Conservation (phyloP, 1,140 invertebrate genomes). For the Helicoverpa zea region DNA sequence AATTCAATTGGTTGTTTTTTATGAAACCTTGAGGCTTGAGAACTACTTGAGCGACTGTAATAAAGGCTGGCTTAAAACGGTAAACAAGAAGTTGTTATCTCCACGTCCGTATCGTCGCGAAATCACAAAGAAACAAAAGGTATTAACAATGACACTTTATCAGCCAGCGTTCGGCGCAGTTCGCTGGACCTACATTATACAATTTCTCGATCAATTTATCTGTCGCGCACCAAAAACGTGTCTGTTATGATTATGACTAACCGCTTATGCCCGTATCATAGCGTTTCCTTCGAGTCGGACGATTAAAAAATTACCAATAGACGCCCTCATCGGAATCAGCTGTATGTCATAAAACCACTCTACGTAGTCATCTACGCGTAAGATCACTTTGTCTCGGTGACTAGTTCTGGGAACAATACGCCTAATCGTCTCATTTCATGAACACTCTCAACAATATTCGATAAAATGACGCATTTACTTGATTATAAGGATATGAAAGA, state of each 20-base stretch:
- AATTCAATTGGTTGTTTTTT: slow-evolving; percentile 42
- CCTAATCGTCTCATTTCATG: slow-evolving; percentile 62
- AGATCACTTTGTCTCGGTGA: slow-evolving; percentile 40
- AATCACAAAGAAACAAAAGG: slow-evolving; percentile 83
- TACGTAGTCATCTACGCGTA: slow-evolving; percentile 47
- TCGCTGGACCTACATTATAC: slow-evolving; percentile 63
- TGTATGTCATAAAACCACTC: slow-evolving; percentile 70
- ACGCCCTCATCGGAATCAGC: slow-evolving; percentile 79
- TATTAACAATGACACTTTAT: slow-evolving; percentile 76
- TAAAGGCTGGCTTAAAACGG: slow-evolving; percentile 64
- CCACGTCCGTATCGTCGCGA: slow-evolving; percentile 67
- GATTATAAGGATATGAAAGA: slow-evolving; percentile 83
- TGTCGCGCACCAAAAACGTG: slow-evolving; percentile 68
- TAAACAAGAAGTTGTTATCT: slow-evolving; percentile 81
- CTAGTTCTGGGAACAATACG: slow-evolving; percentile 50
- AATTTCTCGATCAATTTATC: slow-evolving; percentile 68
- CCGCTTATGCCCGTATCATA: slow-evolving; percentile 78
- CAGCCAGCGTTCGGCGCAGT: slow-evolving; percentile 68
- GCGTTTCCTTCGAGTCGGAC: slow-evolving; percentile 72
- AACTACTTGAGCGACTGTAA: slow-evolving; percentile 63
- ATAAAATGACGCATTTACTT: slow-evolving; percentile 86
- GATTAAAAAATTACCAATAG: slow-evolving; percentile 63
- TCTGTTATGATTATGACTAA: slow-evolving; percentile 82
- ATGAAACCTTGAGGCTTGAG: slow-evolving; percentile 52
- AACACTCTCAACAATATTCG: slow-evolving; percentile 75